These are phyloP conservation scores for Anarrhichthys ocellatus DNA, from an alignment of 2,113 vertebrate genomes.

Conservation along the genomic window DNA sequence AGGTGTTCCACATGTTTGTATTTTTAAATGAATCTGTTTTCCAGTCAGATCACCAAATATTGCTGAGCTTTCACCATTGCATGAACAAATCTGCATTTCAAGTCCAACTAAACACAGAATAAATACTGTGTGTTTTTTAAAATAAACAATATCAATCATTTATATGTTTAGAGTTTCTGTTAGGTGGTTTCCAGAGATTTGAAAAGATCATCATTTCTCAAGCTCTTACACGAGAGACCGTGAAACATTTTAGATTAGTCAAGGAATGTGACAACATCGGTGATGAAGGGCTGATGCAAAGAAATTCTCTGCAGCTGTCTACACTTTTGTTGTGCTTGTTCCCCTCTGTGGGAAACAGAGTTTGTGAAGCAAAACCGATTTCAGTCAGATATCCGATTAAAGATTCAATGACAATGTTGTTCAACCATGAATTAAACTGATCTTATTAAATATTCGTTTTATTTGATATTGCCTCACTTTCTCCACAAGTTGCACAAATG, in stretches of 20 bases:
- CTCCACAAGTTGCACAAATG: background rate
- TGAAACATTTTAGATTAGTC: background rate
- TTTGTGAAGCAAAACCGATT: background rate
- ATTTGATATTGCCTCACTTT: background rate
- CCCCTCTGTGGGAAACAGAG: background rate
- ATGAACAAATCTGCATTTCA: background rate
- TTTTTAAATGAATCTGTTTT: background rate
- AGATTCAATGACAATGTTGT: background rate
- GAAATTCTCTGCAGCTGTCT: background rate
- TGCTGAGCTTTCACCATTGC: background rate
- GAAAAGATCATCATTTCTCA: slow-evolving; percentile 18
- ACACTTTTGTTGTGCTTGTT: background rate
- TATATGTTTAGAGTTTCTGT: background rate
- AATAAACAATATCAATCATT: background rate
- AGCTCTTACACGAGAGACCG: background rate
- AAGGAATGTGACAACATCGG: background rate
- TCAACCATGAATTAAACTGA: background rate
- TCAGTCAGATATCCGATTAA: background rate
- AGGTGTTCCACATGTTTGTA: background rate
- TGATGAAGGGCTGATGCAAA: slow-evolving; percentile 26
- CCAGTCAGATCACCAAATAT: background rate
- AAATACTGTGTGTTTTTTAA: background rate
- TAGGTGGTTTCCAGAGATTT: background rate
- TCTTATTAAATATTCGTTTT: background rate
- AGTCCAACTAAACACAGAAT: background rate